These are phyloP conservation scores for Ceriagrion tenellum DNA, from an alignment of 2,888 invertebrate species.

Conservation along the genomic window DNA sequence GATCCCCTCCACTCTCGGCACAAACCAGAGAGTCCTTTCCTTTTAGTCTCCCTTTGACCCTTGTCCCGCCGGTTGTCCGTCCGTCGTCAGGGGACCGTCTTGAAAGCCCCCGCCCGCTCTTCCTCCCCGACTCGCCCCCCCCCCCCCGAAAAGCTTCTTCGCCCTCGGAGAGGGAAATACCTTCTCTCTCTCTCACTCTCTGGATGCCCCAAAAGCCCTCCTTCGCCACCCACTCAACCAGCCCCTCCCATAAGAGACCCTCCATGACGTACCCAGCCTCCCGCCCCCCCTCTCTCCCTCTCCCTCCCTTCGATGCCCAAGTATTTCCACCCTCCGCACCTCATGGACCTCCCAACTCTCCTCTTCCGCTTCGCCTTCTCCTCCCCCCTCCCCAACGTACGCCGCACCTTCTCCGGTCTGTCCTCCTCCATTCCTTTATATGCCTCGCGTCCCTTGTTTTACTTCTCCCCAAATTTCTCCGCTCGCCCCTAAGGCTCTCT, in stretches of 20 bases:
- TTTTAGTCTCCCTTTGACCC: constrained; percentile 47
- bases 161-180: constrained; percentile 33
- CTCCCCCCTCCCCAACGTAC: background rate
- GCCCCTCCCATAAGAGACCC: background rate
- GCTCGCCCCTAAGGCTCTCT: constrained; percentile 29
- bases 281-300: background rate
- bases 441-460: constrained; percentile 62
- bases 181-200: constrained; percentile 28
- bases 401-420: constrained; percentile 23
- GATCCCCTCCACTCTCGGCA: background rate
- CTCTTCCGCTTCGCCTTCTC: background rate
- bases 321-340: background rate
- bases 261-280: constrained; percentile 24
- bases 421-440: constrained; percentile 46
- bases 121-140: background rate
- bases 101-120: background rate
- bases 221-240: constrained; percentile 26
- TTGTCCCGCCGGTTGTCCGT: constrained; percentile 61
- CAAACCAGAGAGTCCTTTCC: constrained; percentile 29
- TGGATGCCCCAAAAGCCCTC: constrained; percentile 44
- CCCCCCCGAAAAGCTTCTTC: background rate
- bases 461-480: constrained; percentile 58
- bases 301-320: background rate
- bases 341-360: background rate
- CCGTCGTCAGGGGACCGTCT: constrained; percentile 47